Base-by-base conservation (phyloP, 1,140 invertebrate genomes). In the Helicoverpa armigera region DNA sequence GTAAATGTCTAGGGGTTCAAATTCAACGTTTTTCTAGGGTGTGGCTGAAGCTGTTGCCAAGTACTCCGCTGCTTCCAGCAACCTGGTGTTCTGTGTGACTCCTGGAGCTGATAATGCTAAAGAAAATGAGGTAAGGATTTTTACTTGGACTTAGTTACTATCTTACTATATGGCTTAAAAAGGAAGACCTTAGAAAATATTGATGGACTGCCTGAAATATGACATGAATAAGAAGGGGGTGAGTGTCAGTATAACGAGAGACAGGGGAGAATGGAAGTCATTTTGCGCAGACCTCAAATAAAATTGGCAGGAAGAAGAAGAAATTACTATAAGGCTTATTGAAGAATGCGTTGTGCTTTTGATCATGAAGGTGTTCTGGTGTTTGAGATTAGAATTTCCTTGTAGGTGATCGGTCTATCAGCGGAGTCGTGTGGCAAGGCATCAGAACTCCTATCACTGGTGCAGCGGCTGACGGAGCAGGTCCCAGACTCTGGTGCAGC, bases 331-430 rank as follows among this genome's bases (percentile, higher is more conserved):
- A 16, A 58, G 56, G 18, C 16, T 58, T 58, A 5, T 43, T 43
- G 35, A 23, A 23, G 23, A 23, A 2, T 2, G 35, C 7, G 35
- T 43, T 1, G 35, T 43, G 5, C 4, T 5, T 43, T 43, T 43
- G 35, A 43, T 5, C 35, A 43, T 43, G 35, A 43, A 43, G 35
- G 35, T 43, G 35, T 43, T 43, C 35, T 5, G 5, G 5, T 7
- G 35, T 43, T 5, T 43, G 35, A 43, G 35, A 29, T 14, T 14
- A 48, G 7, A 5, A 48, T 48, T 43, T 61, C n/a, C 13, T 50
- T 50, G 12, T 75, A 89, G 87, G 74, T 86, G 11, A n/a, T 86
- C 16, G 83, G 83, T 2, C 31, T 86, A 10, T 74, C 86, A 13
- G 63, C 79, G 53, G 72, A 73, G 14, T 83, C 85, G 3, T 85